phyloP scores from a whole-genome alignment of 2,888 invertebrate species.

The Branchipolynoe longqiensis region DNA sequence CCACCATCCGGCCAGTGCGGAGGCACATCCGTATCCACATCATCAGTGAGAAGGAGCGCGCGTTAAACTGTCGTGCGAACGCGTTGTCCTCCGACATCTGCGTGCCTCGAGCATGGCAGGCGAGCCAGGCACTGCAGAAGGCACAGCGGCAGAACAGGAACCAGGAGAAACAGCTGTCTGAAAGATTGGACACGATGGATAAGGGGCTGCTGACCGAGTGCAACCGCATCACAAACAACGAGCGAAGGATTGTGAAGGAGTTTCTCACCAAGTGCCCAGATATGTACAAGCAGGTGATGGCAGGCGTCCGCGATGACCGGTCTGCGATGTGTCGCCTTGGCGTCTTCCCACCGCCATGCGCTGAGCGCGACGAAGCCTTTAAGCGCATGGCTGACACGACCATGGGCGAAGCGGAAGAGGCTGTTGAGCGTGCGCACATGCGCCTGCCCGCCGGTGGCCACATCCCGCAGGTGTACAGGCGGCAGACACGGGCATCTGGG shows the following conservation, averaged over 20 bases:
- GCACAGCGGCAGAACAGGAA: constrained; percentile 44
- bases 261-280: constrained; percentile 31
- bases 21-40: constrained; percentile 15
- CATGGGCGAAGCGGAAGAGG: constrained; percentile 27
- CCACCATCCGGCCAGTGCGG: neutral
- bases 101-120: constrained; percentile 26
- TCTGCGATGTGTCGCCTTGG: neutral
- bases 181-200: neutral
- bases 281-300: constrained; percentile 41
- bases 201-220: constrained; percentile 1
- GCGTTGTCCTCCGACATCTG: neutral
- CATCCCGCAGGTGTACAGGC: neutral
- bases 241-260: constrained; percentile 14
- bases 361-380: constrained; percentile 15
- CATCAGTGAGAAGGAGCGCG: constrained; percentile 19
- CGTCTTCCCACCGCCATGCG: constrained; percentile 13
- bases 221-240: constrained; percentile 9
- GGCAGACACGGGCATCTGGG: neutral
- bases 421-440: constrained; percentile 14
- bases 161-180: neutral
- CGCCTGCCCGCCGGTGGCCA: constrained; percentile 12
- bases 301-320: neutral
- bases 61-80: constrained; percentile 8
- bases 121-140: constrained; percentile 31
- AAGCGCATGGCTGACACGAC: neutral